These are phyloP conservation scores for Alethe castanea DNA, from an alignment of 2,113 vertebrate species.

Conservation along the genomic window DNA sequence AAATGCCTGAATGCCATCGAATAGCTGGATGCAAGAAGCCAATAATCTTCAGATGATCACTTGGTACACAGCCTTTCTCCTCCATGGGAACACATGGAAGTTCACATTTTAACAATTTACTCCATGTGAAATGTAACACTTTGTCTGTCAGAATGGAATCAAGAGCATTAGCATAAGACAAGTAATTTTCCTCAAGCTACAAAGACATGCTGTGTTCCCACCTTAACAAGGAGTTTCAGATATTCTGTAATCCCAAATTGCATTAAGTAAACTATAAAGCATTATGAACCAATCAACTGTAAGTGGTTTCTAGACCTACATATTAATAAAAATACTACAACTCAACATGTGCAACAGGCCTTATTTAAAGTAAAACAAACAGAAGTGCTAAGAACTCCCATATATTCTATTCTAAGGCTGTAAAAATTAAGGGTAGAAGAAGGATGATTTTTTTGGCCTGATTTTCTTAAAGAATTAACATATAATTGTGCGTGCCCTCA, in stretches of 20 bases:
- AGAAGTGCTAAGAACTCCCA: not conserved
- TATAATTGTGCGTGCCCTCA: fast-evolving
- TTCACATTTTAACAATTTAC: not conserved
- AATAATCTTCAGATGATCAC: not conserved
- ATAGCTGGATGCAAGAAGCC: not conserved
- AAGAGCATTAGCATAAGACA: not conserved
- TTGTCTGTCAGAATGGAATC: not conserved
- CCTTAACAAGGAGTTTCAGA: not conserved
- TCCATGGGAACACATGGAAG: not conserved
- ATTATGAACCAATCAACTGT: not conserved
- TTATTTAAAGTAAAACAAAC: not conserved
- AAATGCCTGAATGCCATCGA: not conserved
- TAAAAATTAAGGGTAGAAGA: not conserved
- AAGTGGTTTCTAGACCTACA: not conserved
- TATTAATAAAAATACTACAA: not conserved
- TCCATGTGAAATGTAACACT: not conserved
- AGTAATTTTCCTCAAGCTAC: not conserved
- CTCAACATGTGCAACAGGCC: not conserved
- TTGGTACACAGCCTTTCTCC: not conserved
- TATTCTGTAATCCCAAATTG: not conserved
- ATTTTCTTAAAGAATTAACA: not conserved
- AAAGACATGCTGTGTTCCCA: not conserved
- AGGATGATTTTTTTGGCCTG: not conserved
- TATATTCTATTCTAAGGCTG: not conserved
- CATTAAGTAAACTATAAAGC: not conserved